Percentiles rank a stretch among this genome's conserved stretches.
Evolutionary conservation across 2,113 vertebrate genomes (phyloP).

Genomic region (Porphyrio hochstetteri): DNA sequence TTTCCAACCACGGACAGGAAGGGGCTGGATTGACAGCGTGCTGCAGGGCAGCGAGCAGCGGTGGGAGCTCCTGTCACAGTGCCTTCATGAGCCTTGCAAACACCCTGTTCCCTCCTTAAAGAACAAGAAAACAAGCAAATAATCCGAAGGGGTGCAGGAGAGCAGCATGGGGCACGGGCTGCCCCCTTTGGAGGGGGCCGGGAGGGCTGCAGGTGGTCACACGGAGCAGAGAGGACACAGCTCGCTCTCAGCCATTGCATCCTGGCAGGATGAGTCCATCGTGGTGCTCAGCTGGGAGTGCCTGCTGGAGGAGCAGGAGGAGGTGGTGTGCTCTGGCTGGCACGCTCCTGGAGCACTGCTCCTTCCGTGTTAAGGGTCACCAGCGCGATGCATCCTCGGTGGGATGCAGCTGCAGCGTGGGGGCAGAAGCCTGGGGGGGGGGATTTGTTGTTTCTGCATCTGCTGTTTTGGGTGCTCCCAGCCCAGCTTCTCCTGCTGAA

Average conservation of each 20-base stretch:
- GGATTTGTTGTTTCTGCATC: background rate
- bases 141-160: rapidly evolving
- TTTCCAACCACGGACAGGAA: background rate
- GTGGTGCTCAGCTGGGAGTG: rapidly evolving
- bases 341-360: too few relatives aligned
- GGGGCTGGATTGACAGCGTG: background rate
- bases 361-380: background rate
- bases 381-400: background rate
- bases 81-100: background rate
- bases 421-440: background rate
- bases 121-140: background rate
- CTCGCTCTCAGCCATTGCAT: background rate
- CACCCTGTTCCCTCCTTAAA: background rate
- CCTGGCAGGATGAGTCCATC: background rate
- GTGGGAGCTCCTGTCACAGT: background rate
- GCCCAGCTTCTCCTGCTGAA: background rate
- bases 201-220: background rate
- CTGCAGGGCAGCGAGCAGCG: background rate
- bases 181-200: background rate
- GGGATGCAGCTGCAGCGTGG: background rate
- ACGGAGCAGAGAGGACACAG: background rate
- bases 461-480: background rate
- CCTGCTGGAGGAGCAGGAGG: background rate
- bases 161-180: rapidly evolving
- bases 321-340: too few relatives aligned